Conservation (phyloP, 1,140 invertebrate genomes). For the Pararge aegeria region DNA sequence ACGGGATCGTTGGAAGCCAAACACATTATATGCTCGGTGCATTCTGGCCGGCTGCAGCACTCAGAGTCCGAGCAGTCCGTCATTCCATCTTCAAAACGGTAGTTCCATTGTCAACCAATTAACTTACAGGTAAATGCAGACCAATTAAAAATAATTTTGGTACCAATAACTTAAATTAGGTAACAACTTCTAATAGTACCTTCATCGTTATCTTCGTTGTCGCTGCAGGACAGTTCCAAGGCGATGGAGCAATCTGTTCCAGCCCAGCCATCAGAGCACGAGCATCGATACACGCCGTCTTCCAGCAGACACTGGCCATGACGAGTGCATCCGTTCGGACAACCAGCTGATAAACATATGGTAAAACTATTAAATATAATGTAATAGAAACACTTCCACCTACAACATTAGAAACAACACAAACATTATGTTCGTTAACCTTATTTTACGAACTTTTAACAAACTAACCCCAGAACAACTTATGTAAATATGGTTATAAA, state of each 20-base stretch:
- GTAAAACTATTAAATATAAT: neutral
- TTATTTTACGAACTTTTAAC: too few species aligned
- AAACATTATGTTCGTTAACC: too few species aligned
- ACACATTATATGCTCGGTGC: constrained; percentile 95
- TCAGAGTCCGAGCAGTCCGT: constrained; percentile 98
- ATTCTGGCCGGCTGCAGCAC: constrained; percentile 91
- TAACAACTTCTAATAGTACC: constrained; percentile 82
- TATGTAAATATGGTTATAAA: constrained; percentile 1
- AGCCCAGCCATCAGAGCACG: constrained; percentile 95
- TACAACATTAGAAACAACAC: too few species aligned
- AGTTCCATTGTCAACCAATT: constrained; percentile 49
- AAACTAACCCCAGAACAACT: too few species aligned
- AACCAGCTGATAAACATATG: constrained; percentile 87
- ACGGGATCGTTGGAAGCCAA: constrained; percentile 96
- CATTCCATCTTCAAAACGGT: constrained; percentile 92
- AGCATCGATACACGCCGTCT: constrained; percentile 93
- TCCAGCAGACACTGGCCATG: constrained; percentile 93
- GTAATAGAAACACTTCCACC: too few species aligned
- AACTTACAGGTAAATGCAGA: neutral
- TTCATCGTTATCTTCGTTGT: constrained; percentile 97
- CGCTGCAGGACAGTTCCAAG: constrained; percentile 95
- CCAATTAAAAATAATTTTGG: neutral
- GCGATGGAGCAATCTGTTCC: constrained; percentile 94
- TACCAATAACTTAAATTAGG: neutral
- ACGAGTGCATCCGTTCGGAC: constrained; percentile 94